Evolutionary conservation across 2,113 vertebrate genomes (phyloP).

Genomic region (Hemiscyllium ocellatum): DNA sequence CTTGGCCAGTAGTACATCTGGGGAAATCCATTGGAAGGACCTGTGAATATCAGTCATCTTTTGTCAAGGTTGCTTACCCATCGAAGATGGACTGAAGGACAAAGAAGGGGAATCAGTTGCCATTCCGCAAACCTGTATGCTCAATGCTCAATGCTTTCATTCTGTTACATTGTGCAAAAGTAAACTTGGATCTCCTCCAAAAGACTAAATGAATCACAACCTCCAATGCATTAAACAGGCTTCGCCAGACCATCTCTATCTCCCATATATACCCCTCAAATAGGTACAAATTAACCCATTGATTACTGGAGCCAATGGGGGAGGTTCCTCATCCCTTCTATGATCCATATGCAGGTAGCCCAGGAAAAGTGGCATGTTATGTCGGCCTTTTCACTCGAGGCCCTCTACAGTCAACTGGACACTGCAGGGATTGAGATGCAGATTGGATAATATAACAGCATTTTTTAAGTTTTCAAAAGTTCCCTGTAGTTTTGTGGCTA

Average conservation of each 20-base stretch:
- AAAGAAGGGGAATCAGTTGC: not conserved
- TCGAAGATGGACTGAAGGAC: not conserved
- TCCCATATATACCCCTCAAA: not conserved
- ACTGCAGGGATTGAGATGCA: not conserved
- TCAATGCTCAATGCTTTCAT: not conserved
- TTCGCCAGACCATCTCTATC: too few relatives aligned
- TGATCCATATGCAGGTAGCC: not conserved
- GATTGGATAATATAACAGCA: not conserved
- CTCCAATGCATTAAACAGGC: not conserved
- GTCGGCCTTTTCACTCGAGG: not conserved
- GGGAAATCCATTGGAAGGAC: not conserved
- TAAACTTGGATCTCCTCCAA: not conserved
- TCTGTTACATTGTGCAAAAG: not conserved
- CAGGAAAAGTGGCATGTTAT: not conserved
- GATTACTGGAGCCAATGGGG: not conserved
- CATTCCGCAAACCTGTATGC: not conserved
- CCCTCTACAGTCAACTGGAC: not conserved
- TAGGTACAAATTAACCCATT: not conserved
- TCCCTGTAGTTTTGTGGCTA: not conserved
- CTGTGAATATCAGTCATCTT: not conserved
- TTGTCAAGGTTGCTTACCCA: not conserved
- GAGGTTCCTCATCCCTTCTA: not conserved
- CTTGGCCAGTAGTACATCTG: not conserved
- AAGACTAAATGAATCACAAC: not conserved
- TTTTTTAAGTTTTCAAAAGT: not conserved